These are phyloP conservation scores for Chrysomallon squamiferum DNA, from an alignment of 1,140 invertebrate species.

Conservation along the genomic window DNA sequence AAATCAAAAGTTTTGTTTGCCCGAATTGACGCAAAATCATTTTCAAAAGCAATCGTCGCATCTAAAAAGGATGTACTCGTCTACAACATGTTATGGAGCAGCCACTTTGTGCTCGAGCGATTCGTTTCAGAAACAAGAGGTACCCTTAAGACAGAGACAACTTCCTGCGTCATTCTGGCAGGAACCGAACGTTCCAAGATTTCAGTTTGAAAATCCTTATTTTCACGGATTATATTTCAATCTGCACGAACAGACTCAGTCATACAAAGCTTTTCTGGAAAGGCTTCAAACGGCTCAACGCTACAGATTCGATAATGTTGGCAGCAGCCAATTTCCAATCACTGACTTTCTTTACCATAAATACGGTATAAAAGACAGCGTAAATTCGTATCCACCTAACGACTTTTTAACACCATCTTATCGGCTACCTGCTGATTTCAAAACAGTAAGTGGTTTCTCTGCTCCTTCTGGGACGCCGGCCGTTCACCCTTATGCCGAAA, in stretches of 20 bases:
- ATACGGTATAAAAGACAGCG: background rate
- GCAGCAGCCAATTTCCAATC: constrained; percentile 1
- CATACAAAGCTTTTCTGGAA: background rate
- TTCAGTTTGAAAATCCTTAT: background rate
- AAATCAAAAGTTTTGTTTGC: too few relatives aligned
- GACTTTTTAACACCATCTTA: background rate
- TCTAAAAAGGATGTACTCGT: too few relatives aligned
- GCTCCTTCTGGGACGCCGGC: too few relatives aligned
- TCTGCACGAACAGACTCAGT: background rate
- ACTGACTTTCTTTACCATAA: constrained; percentile 1
- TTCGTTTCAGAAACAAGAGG: background rate
- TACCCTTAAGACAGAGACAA: background rate
- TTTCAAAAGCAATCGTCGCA: too few relatives aligned
- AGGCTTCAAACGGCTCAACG: background rate
- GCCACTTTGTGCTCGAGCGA: too few relatives aligned
- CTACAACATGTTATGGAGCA: too few relatives aligned
- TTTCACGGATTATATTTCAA: background rate
- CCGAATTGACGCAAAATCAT: too few relatives aligned
- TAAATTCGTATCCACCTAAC: background rate
- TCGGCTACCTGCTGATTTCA: background rate
- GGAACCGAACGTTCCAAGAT: background rate
- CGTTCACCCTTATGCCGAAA: background rate
- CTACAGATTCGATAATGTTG: background rate
- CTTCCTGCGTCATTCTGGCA: constrained; percentile 3
- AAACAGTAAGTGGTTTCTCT: background rate